Conservation (phyloP, 2,113 vertebrate genomes). For the Corythoichthys haematopterus region DNA sequence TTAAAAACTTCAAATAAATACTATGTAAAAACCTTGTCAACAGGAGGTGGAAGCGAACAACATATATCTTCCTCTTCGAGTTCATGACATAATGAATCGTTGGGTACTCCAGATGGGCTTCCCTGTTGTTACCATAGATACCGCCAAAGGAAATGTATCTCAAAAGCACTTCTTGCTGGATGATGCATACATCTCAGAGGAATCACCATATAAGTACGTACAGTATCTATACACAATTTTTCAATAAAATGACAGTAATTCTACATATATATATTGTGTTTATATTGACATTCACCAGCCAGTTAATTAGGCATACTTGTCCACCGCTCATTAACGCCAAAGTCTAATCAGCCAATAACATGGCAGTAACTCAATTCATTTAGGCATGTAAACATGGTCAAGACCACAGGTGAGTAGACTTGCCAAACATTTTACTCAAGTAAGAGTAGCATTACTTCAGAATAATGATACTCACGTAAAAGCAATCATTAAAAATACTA, state of each 20-base stretch:
- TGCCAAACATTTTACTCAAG: no score
- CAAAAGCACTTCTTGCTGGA: slow-evolving; percentile 87
- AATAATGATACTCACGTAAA: no score
- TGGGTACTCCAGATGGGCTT: slow-evolving; percentile 96
- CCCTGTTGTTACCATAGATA: slow-evolving; percentile 80
- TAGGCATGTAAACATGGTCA: no score
- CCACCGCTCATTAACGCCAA: no score
- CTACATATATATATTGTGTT: background rate
- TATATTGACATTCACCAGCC: no score
- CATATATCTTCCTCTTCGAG: slow-evolving; percentile 19
- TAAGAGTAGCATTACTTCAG: no score
- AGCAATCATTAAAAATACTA: no score
- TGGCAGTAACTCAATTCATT: no score
- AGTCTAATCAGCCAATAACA: no score
- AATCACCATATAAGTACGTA: slow-evolving; percentile 76
- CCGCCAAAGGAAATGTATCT: slow-evolving; percentile 37
- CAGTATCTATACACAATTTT: background rate
- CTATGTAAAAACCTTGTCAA: background rate
- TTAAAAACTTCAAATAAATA: background rate
- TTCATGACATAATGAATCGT: slow-evolving; percentile 81
- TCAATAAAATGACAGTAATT: background rate
- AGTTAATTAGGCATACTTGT: no score
- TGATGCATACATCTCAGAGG: slow-evolving; percentile 49
- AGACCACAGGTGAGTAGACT: no score
- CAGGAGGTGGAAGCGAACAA: slow-evolving; percentile 42